Evolutionary conservation across 2,797 vertebrate species (phyloP).

Genomic region (Pelochelys cantorii): DNA sequence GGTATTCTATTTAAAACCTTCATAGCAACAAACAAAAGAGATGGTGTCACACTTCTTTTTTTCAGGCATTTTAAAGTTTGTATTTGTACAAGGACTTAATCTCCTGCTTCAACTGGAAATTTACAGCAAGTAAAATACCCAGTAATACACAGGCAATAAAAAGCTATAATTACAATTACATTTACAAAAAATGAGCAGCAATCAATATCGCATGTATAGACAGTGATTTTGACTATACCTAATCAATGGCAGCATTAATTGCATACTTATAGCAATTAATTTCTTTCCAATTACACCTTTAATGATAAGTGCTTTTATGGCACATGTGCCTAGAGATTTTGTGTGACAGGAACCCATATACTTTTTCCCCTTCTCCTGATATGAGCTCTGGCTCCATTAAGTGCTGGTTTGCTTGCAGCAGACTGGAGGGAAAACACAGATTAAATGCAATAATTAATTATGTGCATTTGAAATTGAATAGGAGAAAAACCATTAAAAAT

Average conservation of each 20-base stretch:
- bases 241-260: constrained; percentile 77
- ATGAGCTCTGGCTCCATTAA: constrained; percentile 56
- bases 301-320: constrained; percentile 70
- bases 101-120: constrained; percentile 50
- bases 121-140: constrained; percentile 58
- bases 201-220: constrained; percentile 72
- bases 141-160: constrained; percentile 53
- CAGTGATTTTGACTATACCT: constrained; percentile 65
- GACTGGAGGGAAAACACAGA: constrained; percentile 24
- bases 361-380: neutral
- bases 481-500: constrained; percentile 34
- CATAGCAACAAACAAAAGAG: constrained; percentile 1
- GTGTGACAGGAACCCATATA: neutral
- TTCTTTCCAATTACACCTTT: constrained; percentile 75
- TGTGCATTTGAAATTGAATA: constrained; percentile 65
- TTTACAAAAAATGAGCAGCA: constrained; percentile 58
- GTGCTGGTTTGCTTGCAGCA: constrained; percentile 34
- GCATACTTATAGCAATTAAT: constrained; percentile 80
- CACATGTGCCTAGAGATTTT: constrained; percentile 44
- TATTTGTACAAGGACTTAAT: constrained; percentile 57
- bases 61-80: constrained; percentile 47
- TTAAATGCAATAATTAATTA: constrained; percentile 75
- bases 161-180: constrained; percentile 67
- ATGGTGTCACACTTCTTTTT: neutral
- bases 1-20: constrained; percentile 28